Base-by-base conservation (phyloP, 2,888 invertebrate genomes). In the Choristoneura rosaceana region DNA sequence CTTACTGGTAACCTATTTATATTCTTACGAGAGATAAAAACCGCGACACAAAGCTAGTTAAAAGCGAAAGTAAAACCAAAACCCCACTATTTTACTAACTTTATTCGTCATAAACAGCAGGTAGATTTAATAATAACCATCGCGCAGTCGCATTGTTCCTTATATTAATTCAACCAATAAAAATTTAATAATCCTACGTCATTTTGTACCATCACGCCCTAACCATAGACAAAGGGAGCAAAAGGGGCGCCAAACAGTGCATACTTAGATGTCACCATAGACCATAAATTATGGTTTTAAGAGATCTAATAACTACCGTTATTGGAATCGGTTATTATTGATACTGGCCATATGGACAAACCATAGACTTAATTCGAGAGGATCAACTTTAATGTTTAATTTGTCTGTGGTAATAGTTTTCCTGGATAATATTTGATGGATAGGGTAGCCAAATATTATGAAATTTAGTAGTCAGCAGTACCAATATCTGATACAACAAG, bases 211-310 rank as follows among this genome's bases (percentile, higher is more conserved):
- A 86, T 91, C 92, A 92, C 92, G 91, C 92, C 91, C 86, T 79
- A 78, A 75, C 81, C 80, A 86, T 89, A 55, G 55, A 52, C 15
- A 74, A 76, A 77, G 77, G 82, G 85, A 55, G 55, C 15, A 5
- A 73, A 76, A 77, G 77, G 82, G 85, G 81, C 58, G 73, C 76
- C 76, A 81, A 82, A 82, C 74, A 78, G 78, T 80, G 79, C 83
- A 82, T 86, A 87, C 86, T 84, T 80, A 75, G 78, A 77, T 84
- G 88, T 87, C 87, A 87, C 82, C 83, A 80, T 81, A 84, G 81
- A 85, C 81, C 81, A 92, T 93, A 91, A 91, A 92, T 93, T 84
- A 90, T 75, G 80, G 90, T 82, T 88, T 93, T 92, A 90, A 77
- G 76, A 76, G 80, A 80, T 84, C 76, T 47, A 38, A 66, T 62